phyloP scores from a whole-genome alignment of 2,113 vertebrate species.

The Oreotrochilus melanogaster region DNA sequence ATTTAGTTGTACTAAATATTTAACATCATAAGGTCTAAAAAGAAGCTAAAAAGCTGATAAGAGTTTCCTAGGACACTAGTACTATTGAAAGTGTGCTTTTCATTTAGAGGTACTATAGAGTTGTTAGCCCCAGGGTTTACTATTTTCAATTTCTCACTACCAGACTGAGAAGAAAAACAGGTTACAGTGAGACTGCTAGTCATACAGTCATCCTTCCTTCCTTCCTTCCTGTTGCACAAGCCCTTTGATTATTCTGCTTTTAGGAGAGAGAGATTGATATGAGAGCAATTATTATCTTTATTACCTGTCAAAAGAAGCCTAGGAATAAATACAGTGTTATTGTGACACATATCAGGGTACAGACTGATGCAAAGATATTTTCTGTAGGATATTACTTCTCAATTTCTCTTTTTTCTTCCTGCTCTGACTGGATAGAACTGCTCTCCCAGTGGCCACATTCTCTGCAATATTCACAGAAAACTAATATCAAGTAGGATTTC shows the following conservation, averaged over 20 bases:
- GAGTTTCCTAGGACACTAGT: fast-evolving
- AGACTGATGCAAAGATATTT: not conserved
- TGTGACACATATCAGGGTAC: fast-evolving
- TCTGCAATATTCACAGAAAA: not conserved
- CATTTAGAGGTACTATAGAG: not conserved
- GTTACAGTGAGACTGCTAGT: not conserved
- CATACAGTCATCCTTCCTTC: constrained; percentile 2
- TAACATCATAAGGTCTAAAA: not conserved
- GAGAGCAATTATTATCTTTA: not conserved
- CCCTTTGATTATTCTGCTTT: not conserved
- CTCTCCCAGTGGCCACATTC: not conserved
- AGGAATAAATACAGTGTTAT: not conserved
- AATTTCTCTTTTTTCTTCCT: not conserved
- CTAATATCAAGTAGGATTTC: not conserved
- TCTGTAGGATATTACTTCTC: not conserved
- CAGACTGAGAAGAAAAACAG: not conserved
- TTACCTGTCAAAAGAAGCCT: not conserved
- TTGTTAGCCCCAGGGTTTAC: not conserved
- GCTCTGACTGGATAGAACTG: not conserved
- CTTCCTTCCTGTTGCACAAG: constrained; percentile 28
- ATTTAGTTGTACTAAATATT: not conserved
- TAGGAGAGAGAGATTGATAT: not conserved
- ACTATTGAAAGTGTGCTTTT: not conserved
- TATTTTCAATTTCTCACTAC: not conserved
- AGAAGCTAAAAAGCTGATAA: not conserved